Evolutionary conservation across 53 echinoderm and acorn worm genomes (phyloP).

Genomic region (Mesocentrotus franciscanus): DNA sequence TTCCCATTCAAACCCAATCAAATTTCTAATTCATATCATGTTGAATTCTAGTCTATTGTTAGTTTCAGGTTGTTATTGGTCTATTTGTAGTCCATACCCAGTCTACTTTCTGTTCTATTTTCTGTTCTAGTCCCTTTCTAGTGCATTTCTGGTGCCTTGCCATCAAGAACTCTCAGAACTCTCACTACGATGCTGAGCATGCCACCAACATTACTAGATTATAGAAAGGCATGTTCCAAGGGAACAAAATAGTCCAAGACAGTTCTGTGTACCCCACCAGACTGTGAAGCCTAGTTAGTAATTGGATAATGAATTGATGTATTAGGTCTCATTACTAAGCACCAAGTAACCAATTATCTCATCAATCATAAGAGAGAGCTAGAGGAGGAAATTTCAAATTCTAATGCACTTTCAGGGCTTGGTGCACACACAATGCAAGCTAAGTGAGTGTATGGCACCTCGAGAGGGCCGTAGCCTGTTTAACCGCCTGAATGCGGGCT

Average conservation of each 20-base stretch:
- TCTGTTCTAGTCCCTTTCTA: not conserved
- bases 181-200: not conserved
- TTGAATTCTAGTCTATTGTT: not conserved
- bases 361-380: not conserved
- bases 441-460: not conserved
- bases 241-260: constrained; percentile 1
- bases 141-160: too few species aligned
- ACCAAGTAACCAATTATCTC: constrained; percentile 53
- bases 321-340: constrained; percentile 19
- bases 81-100: not conserved
- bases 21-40: not conserved
- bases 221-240: not conserved
- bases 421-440: not conserved
- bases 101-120: not conserved
- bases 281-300: constrained; percentile 19
- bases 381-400: constrained; percentile 50
- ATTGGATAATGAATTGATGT: constrained; percentile 57
- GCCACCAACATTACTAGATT: not conserved
- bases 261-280: not conserved
- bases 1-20: not conserved
- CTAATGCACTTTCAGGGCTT: constrained; percentile 24
- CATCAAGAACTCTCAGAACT: too few species aligned
- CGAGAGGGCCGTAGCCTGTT: not conserved
- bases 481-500: not conserved
- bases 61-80: not conserved